Evolutionary conservation across 1,140 invertebrate species (phyloP).

Genomic region (Belonocnema kinseyi): DNA sequence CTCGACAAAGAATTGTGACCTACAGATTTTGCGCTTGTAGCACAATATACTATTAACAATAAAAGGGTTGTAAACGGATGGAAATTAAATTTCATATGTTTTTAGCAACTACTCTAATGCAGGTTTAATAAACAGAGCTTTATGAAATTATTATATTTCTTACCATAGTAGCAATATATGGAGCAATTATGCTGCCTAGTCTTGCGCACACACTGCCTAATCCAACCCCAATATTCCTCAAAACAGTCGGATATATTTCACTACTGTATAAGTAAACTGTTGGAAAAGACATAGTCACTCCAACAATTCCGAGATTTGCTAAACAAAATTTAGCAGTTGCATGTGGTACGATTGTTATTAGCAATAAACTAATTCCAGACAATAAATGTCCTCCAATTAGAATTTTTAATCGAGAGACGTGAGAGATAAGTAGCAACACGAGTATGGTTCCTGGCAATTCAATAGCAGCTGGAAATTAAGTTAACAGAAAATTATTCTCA

Average conservation of each 20-base stretch:
- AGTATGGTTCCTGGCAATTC: constrained; percentile 70
- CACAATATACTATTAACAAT: too few relatives aligned
- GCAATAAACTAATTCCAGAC: constrained; percentile 63
- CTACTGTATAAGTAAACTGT: constrained; percentile 81
- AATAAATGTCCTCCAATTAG: constrained; percentile 67
- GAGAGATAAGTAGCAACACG: constrained; percentile 67
- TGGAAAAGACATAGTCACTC: constrained; percentile 78
- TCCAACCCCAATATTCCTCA: constrained; percentile 81
- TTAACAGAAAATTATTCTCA: too few relatives aligned
- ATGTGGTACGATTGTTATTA: constrained; percentile 60
- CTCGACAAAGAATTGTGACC: too few relatives aligned
- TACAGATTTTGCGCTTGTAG: too few relatives aligned
- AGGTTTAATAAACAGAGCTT: too few relatives aligned
- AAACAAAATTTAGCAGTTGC: constrained; percentile 71
- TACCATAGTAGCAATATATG: constrained; percentile 78
- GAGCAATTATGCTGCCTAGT: constrained; percentile 82
- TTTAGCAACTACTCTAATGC: too few relatives aligned
- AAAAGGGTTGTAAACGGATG: too few relatives aligned
- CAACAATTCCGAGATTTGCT: constrained; percentile 79
- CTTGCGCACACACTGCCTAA: constrained; percentile 79
- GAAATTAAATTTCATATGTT: too few relatives aligned
- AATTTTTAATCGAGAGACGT: constrained; percentile 71
- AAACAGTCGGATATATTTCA: constrained; percentile 82
- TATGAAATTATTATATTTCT: background rate
- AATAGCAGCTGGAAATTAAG: constrained; percentile 63